A percentile compares a stretch with the other conserved stretches of the same genome.
These are phyloP conservation scores for Panthera leo DNA, from an alignment of 2,113 vertebrate genomes.

Conservation along the genomic window DNA sequence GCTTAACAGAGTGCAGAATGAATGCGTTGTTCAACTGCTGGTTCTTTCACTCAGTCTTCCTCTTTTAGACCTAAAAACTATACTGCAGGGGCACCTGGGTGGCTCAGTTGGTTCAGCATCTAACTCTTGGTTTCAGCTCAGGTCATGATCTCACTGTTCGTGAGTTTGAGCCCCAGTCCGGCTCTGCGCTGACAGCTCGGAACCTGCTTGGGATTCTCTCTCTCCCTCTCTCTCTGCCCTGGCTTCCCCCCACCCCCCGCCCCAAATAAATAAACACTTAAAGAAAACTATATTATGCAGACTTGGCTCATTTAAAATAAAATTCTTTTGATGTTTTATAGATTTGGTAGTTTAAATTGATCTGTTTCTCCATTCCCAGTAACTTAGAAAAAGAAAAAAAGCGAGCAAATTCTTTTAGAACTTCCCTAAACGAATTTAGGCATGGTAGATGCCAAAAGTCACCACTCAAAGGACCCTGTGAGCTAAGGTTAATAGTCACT, in stretches of 20 bases:
- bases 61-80: background rate
- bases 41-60: background rate
- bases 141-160: too few relatives aligned
- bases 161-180: too few relatives aligned
- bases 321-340: background rate
- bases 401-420: background rate
- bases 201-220: too few relatives aligned
- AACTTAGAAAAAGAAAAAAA: background rate
- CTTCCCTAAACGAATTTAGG: background rate
- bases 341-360: background rate
- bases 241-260: too few relatives aligned
- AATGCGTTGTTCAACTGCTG: background rate
- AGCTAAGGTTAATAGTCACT: background rate
- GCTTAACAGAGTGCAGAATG: background rate
- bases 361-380: background rate
- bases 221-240: too few relatives aligned
- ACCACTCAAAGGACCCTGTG: background rate
- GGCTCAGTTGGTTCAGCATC: too few relatives aligned
- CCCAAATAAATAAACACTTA: too few relatives aligned
- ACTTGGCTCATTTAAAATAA: slow-evolving; percentile 25
- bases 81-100: background rate
- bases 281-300: background rate
- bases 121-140: too few relatives aligned
- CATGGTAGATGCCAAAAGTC: background rate
- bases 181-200: too few relatives aligned